A percentile compares a stretch with the other conserved stretches of the same genome.
Evolutionary conservation across 2,113 vertebrate genomes (phyloP).

Genomic region (Edolisoma coerulescens): DNA sequence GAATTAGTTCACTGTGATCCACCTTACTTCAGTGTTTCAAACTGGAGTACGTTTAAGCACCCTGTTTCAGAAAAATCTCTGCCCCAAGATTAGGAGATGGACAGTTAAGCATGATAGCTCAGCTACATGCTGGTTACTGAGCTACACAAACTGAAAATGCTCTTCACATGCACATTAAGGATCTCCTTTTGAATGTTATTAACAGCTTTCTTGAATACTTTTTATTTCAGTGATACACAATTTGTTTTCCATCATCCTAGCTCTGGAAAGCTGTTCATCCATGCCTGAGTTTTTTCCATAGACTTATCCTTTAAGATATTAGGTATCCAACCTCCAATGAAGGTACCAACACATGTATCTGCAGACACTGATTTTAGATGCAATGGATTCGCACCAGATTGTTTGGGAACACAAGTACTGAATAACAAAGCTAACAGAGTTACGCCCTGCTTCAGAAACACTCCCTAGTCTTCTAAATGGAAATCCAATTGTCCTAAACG

Average conservation of each 20-base stretch:
- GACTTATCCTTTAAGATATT: not conserved
- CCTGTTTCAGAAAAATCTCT: not conserved
- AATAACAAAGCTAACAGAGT: not conserved
- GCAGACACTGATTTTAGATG: not conserved
- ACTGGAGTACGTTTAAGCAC: not conserved
- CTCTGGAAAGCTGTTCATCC: not conserved
- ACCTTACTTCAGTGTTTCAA: not conserved
- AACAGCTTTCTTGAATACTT: not conserved
- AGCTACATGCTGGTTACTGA: not conserved
- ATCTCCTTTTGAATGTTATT: not conserved
- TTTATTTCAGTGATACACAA: not conserved
- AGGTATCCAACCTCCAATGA: not conserved
- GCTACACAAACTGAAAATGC: not conserved
- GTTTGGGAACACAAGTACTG: not conserved
- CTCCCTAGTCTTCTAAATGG: not conserved
- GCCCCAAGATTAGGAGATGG: not conserved
- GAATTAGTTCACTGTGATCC: not conserved
- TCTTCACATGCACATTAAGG: not conserved
- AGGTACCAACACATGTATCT: not conserved
- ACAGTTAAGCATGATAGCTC: not conserved
- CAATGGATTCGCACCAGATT: fast-evolving
- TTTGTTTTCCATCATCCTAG: not conserved
- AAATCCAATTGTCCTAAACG: not conserved
- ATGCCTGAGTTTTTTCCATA: not conserved
- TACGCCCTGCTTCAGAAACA: not conserved